phyloP scores from a whole-genome alignment of 1,140 invertebrate genomes.

The Holcopasites calliopsidis region DNA sequence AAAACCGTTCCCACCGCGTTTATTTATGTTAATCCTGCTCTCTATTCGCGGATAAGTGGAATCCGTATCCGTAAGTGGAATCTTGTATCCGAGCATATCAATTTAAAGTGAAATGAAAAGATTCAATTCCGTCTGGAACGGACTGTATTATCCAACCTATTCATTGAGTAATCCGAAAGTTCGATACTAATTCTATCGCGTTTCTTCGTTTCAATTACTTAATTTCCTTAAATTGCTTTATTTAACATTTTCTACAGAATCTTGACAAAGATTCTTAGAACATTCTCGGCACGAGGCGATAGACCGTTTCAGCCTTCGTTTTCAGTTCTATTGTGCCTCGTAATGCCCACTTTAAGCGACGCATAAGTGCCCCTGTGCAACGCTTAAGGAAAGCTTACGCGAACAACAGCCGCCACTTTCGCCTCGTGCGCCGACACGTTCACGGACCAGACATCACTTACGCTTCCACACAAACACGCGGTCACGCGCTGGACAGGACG shows the following conservation, averaged over 20 bases:
- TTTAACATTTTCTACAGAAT: too few species aligned
- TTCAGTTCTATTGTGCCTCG: slow-evolving; percentile 52
- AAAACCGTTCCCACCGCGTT: not conserved
- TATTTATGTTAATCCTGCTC: not conserved
- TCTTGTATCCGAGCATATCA: too few species aligned
- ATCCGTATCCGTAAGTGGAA: not conserved
- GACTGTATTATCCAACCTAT: too few species aligned
- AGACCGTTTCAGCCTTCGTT: slow-evolving; percentile 31
- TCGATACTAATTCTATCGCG: too few species aligned
- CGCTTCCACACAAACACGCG: not conserved
- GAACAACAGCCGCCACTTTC: slow-evolving; percentile 23
- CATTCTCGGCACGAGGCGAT: too few species aligned
- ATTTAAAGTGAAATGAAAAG: not conserved
- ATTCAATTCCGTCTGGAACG: too few species aligned
- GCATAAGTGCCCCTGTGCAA: slow-evolving; percentile 50
- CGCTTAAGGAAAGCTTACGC: slow-evolving; percentile 39
- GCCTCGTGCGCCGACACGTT: not conserved
- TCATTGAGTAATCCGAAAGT: too few species aligned
- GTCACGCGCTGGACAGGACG: not conserved
- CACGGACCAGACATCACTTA: not conserved
- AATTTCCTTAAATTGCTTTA: too few species aligned
- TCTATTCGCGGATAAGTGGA: not conserved
- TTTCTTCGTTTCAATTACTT: too few species aligned
- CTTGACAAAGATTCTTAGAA: too few species aligned
- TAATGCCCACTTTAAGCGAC: slow-evolving; percentile 64